A percentile compares a stretch with the other conserved stretches of the same genome.
Evolutionary conservation across 2,888 invertebrate species (phyloP).

Genomic region (Orthonychiurus folsomi): DNA sequence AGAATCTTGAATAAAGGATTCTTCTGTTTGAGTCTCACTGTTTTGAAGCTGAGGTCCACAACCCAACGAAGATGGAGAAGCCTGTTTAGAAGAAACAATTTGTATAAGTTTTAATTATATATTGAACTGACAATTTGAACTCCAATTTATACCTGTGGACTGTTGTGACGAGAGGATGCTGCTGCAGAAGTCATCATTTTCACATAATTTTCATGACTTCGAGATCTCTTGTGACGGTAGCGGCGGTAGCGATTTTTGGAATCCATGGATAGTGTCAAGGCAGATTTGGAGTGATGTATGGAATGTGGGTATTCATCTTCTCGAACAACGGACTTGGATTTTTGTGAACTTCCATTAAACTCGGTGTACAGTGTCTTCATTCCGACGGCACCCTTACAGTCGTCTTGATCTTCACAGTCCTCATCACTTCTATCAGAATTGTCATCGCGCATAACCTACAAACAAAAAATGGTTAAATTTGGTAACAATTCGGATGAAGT

Average conservation of each 20-base stretch:
- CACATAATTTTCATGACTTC: conserved; percentile 38
- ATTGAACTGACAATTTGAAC: too few relatives aligned
- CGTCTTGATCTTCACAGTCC: conserved; percentile 9
- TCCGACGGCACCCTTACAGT: conserved; percentile 9
- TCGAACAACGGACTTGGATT: conserved; percentile 27
- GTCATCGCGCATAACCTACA: not conserved
- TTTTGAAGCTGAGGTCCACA: not conserved
- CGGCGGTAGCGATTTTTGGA: conserved; percentile 19
- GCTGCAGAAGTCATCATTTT: conserved; percentile 23
- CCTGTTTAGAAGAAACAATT: not conserved
- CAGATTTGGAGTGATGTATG: conserved; percentile 18
- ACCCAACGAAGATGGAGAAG: too few relatives aligned
- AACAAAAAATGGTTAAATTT: not conserved
- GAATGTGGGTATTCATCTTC: conserved; percentile 13
- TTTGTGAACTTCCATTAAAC: conserved; percentile 31
- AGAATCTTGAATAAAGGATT: conserved; percentile 25
- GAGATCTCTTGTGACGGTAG: conserved; percentile 34
- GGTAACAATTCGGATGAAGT: too few relatives aligned
- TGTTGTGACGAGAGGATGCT: conserved; percentile 28
- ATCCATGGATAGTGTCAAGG: conserved; percentile 21
- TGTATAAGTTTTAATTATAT: too few relatives aligned
- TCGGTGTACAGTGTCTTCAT: conserved; percentile 32
- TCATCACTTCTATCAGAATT: conserved; percentile 12
- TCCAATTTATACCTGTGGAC: conserved; percentile 34
- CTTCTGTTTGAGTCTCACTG: conserved; percentile 37